phyloP scores from a whole-genome alignment of 2,113 vertebrate genomes.

The Romanogobio albipinnatus region DNA sequence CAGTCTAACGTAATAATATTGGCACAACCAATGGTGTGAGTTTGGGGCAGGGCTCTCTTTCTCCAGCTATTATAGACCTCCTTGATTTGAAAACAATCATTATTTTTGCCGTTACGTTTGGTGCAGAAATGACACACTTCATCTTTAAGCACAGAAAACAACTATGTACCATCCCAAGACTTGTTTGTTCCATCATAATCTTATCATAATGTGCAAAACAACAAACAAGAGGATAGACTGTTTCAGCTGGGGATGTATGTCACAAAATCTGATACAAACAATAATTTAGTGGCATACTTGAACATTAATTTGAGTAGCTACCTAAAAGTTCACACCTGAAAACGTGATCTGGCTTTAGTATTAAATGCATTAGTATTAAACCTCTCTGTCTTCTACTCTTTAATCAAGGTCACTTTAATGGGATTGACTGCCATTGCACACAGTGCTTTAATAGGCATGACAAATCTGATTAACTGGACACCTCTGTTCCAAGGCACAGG shows the following conservation, averaged over 20 bases:
- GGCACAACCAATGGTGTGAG: not conserved
- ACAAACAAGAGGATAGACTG: not conserved
- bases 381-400: constrained; percentile 62
- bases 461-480: constrained; percentile 77
- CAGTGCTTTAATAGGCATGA: constrained; percentile 72
- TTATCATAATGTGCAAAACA: not conserved
- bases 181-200: not conserved
- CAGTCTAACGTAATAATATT: not conserved
- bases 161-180: not conserved
- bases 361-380: constrained; percentile 54
- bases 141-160: not conserved
- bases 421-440: constrained; percentile 68
- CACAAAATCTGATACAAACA: not conserved
- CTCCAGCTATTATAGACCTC: not conserved
- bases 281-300: not conserved
- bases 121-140: constrained; percentile 8
- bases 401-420: constrained; percentile 76
- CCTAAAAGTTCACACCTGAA: not conserved
- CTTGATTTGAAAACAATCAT: constrained; percentile 16
- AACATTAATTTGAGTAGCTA: not conserved
- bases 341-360: not conserved
- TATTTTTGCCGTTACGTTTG: not conserved
- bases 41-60: not conserved
- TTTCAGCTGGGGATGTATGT: not conserved
- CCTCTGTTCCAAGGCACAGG: constrained; percentile 25